These are phyloP conservation scores for Amphiprion clarkii DNA, from an alignment of 2,797 vertebrate genomes.

Conservation along the genomic window DNA sequence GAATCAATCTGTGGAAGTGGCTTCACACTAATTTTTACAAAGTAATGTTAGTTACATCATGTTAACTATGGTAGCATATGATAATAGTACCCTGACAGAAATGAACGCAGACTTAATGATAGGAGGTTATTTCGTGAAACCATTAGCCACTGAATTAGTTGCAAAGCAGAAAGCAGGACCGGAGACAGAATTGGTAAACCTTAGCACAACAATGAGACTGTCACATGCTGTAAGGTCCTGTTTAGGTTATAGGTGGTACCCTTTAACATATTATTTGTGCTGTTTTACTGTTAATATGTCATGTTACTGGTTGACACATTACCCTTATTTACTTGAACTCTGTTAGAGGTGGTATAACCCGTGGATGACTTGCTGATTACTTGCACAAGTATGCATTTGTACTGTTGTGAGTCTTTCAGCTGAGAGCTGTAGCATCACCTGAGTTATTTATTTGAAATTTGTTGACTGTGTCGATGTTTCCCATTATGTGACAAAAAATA, in stretches of 20 bases:
- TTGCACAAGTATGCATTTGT: slow-evolving; percentile 21
- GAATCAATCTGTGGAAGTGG: too few species aligned
- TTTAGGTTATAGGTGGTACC: too few species aligned
- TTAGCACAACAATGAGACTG: too few species aligned
- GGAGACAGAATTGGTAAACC: too few species aligned
- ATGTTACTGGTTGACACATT: slow-evolving; percentile 47
- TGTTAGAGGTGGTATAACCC: slow-evolving; percentile 18
- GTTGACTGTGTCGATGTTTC: neutral
- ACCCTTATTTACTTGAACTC: slow-evolving; percentile 47
- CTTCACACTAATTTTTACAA: too few species aligned
- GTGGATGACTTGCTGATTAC: slow-evolving; percentile 1
- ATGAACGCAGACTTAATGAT: too few species aligned
- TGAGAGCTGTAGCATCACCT: too few species aligned
- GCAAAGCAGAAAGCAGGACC: neutral
- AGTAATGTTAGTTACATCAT: too few species aligned
- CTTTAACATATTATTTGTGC: slow-evolving; percentile 21
- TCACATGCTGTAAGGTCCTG: too few species aligned
- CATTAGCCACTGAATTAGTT: neutral
- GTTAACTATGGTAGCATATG: too few species aligned
- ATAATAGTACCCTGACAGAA: too few species aligned
- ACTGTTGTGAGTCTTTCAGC: slow-evolving; percentile 8
- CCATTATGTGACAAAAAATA: neutral
- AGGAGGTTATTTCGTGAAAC: slow-evolving; percentile 2
- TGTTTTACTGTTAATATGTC: slow-evolving; percentile 43
- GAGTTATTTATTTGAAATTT: neutral